Evolutionary conservation across 2,888 invertebrate species (phyloP).

Genomic region (Epistrophe eligans): DNA sequence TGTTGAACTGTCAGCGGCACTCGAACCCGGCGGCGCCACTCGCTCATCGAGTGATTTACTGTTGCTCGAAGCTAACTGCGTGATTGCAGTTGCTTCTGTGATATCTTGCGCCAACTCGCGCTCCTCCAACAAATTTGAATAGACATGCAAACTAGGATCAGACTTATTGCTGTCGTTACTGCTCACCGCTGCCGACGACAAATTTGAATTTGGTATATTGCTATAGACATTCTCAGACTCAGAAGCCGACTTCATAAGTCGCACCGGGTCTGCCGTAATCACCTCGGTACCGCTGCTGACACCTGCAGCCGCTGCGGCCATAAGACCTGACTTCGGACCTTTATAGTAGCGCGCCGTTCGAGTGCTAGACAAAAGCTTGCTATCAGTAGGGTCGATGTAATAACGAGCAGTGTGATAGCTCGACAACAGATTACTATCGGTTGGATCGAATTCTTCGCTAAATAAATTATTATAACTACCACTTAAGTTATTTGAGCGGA

Average conservation of each 20-base stretch:
- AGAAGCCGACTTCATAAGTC: constrained; percentile 79
- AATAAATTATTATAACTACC: constrained; percentile 84
- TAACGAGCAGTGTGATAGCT: constrained; percentile 72
- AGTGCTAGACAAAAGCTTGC: constrained; percentile 65
- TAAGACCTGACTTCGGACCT: constrained; percentile 73
- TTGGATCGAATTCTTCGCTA: constrained; percentile 81
- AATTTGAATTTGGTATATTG: constrained; percentile 81
- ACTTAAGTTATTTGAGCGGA: constrained; percentile 81
- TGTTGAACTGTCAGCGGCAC: constrained; percentile 53
- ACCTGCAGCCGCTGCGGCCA: constrained; percentile 69
- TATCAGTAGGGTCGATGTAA: constrained; percentile 70
- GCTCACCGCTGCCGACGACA: constrained; percentile 69
- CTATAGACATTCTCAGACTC: constrained; percentile 83
- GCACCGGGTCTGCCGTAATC: constrained; percentile 52
- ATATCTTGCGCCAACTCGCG: constrained; percentile 77
- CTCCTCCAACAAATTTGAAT: constrained; percentile 83
- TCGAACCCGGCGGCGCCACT: constrained; percentile 27
- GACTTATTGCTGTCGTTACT: constrained; percentile 76
- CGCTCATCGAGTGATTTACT: constrained; percentile 68
- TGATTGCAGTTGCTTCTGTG: constrained; percentile 42
- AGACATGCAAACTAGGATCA: constrained; percentile 82
- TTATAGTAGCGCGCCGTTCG: constrained; percentile 76
- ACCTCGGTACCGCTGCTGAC: constrained; percentile 61
- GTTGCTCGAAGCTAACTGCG: constrained; percentile 55
- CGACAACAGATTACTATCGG: constrained; percentile 65